Percentiles rank a stretch among this genome's conserved stretches.
phyloP scores from a whole-genome alignment of 2,888 invertebrate genomes.

The Sphinx pinastri region DNA sequence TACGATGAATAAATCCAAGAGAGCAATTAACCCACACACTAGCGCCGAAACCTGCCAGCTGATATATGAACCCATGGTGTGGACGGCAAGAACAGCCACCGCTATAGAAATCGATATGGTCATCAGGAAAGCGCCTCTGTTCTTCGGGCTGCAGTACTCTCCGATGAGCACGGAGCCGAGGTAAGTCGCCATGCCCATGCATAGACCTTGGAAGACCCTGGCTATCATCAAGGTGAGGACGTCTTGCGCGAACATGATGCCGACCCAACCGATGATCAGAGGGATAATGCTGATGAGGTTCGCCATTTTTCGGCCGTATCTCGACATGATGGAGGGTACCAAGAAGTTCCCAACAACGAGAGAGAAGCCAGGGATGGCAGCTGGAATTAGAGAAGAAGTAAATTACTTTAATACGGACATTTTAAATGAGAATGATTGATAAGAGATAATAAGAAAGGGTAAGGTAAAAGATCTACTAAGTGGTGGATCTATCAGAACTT shows the following conservation, averaged over 20 bases:
- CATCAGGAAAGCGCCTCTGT: conserved; percentile 84
- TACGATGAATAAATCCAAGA: conserved; percentile 69
- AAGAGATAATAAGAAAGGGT: too few relatives aligned
- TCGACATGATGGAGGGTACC: conserved; percentile 67
- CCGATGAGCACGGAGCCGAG: conserved; percentile 78
- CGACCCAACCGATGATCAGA: conserved; percentile 76
- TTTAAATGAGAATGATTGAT: too few relatives aligned
- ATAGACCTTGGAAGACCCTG: conserved; percentile 69
- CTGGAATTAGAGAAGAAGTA: conserved; percentile 41
- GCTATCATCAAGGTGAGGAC: conserved; percentile 60
- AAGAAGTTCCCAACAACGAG: conserved; percentile 53
- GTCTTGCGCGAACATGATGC: conserved; percentile 60
- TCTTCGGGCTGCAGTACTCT: conserved; percentile 82
- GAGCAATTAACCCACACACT: conserved; percentile 70
- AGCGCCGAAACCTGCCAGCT: conserved; percentile 82
- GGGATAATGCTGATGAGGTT: conserved; percentile 72
- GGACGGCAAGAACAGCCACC: conserved; percentile 83
- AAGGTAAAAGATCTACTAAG: too few relatives aligned
- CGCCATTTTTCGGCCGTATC: conserved; percentile 75
- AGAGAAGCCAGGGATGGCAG: conserved; percentile 54
- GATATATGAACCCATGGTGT: conserved; percentile 84
- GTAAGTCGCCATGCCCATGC: conserved; percentile 79
- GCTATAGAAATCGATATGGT: conserved; percentile 84
- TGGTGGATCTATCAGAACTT: too few relatives aligned
- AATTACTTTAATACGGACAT: neutral